A percentile compares a stretch with the other conserved stretches of the same genome.
These are phyloP conservation scores for Alloscopus bannaensis DNA, from an alignment of 2,888 invertebrate species.

Conservation along the genomic window DNA sequence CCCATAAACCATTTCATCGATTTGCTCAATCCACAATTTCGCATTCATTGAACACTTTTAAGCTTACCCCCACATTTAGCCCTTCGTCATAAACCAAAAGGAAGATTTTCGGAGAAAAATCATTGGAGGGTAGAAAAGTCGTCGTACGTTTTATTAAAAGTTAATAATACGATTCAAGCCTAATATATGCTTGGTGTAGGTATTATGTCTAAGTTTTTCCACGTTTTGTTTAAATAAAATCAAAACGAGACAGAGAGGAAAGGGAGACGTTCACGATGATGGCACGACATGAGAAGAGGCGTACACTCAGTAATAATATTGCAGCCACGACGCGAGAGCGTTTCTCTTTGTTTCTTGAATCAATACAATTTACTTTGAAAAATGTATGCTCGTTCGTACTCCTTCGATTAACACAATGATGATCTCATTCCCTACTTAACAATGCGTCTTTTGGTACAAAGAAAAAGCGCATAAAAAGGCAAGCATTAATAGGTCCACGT, in stretches of 20 bases:
- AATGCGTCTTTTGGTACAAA: constrained; percentile 24
- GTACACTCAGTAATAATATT: constrained; percentile 23
- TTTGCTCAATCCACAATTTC: background rate
- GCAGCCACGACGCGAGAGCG: constrained; percentile 7
- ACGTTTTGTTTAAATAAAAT: constrained; percentile 10
- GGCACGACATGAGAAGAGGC: constrained; percentile 43
- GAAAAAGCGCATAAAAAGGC: constrained; percentile 15
- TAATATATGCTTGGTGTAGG: background rate
- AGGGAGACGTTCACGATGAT: constrained; percentile 19
- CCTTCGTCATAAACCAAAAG: constrained; percentile 2
- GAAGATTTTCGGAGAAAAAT: background rate
- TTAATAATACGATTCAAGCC: background rate
- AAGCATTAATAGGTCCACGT: constrained; percentile 12
- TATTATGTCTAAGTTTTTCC: no score
- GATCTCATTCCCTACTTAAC: constrained; percentile 49
- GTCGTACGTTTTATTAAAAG: constrained; percentile 21
- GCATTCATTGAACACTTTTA: no score
- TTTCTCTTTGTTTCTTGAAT: background rate
- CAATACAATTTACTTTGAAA: constrained; percentile 34
- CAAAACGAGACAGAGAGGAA: background rate
- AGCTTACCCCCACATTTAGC: no score
- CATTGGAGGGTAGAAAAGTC: background rate
- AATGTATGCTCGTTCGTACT: constrained; percentile 20
- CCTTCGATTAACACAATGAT: constrained; percentile 26
- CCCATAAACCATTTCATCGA: constrained; percentile 19